Percentiles rank a stretch among this genome's conserved stretches.
Evolutionary conservation across 2,113 vertebrate genomes (phyloP).

Genomic region (Salminus brasiliensis): DNA sequence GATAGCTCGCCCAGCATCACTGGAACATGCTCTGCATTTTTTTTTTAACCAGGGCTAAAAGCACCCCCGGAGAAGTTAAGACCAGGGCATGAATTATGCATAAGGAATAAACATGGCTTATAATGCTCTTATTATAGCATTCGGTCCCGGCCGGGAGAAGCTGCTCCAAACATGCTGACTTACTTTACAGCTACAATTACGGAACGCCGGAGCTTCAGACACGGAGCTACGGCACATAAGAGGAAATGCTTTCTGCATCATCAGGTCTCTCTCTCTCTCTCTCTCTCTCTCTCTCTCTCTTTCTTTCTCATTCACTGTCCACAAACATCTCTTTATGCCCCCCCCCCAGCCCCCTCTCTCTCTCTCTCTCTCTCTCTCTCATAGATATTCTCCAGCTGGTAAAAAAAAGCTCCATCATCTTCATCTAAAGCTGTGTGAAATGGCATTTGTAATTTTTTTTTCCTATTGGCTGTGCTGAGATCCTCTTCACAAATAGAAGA

Average conservation of each 20-base stretch:
- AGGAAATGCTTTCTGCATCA: background rate
- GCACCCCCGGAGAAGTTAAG: conserved; percentile 48
- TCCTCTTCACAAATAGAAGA: background rate
- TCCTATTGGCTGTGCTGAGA: conserved; percentile 47
- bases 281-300: background rate
- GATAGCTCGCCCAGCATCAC: conserved; percentile 7
- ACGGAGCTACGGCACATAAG: background rate
- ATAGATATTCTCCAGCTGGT: background rate
- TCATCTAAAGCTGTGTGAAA: conserved; percentile 43
- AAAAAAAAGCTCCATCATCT: background rate
- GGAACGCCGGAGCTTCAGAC: conserved; percentile 15
- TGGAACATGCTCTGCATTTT: background rate
- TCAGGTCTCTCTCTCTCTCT: background rate
- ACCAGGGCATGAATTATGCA: conserved; percentile 47
- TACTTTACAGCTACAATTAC: conserved; percentile 28
- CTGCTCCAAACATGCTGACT: conserved; percentile 15
- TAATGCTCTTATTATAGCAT: conserved; percentile 49
- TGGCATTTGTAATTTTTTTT: conserved; percentile 65
- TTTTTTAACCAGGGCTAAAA: conserved; percentile 40
- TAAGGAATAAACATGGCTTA: conserved; percentile 50
- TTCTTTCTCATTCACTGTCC: background rate
- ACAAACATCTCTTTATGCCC: background rate
- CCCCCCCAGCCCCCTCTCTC: too few relatives aligned
- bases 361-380: too few relatives aligned
- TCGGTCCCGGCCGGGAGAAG: conserved; percentile 15